Conservation (phyloP, 53 echinoderm and acorn worm genomes). For the Apostichopus leukothele region DNA sequence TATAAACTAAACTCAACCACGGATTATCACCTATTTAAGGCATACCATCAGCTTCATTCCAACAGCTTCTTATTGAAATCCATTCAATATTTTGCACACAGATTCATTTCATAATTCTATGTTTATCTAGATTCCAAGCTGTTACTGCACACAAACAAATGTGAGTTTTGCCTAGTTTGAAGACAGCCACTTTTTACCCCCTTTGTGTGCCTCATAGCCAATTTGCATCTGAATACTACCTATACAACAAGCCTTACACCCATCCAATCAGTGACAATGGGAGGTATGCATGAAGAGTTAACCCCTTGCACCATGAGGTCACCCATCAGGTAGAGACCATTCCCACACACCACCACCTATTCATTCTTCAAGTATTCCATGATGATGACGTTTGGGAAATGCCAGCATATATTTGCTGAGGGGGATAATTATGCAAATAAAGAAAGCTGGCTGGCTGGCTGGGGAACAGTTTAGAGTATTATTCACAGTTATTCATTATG, state of each 20-base stretch:
- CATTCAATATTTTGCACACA: constrained; percentile 20
- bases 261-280: constrained; percentile 44
- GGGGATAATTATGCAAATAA: constrained; percentile 52
- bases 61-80: neutral
- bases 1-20: neutral
- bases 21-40: constrained; percentile 27
- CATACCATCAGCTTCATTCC: neutral
- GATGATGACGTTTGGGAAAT: constrained; percentile 45
- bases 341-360: constrained; percentile 15
- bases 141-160: constrained; percentile 1
- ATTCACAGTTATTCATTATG: constrained; percentile 45
- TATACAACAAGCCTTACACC: constrained; percentile 18
- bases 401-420: constrained; percentile 46
- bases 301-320: constrained; percentile 47
- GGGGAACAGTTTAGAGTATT: constrained; percentile 43
- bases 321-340: constrained; percentile 27
- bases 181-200: constrained; percentile 29
- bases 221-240: constrained; percentile 43
- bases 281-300: constrained; percentile 31
- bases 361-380: neutral
- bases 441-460: constrained; percentile 31
- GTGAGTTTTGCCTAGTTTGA: no score
- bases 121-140: constrained; percentile 31
- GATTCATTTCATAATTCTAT: constrained; percentile 46
- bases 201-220: constrained; percentile 42